Conservation (phyloP, 2,113 vertebrate genomes). For the Cavia porcellus region DNA sequence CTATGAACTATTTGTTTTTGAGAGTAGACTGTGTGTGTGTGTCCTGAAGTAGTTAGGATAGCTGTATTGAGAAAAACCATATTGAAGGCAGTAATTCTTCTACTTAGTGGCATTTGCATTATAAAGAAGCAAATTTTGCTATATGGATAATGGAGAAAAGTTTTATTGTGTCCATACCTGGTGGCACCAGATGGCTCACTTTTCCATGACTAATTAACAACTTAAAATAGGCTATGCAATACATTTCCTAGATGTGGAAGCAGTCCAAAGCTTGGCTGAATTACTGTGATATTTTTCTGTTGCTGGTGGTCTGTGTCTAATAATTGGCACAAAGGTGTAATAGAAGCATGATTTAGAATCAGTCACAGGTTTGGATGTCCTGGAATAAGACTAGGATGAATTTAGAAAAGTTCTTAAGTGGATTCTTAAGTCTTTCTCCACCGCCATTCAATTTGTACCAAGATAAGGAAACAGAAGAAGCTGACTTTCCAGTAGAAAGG, state of each 20-base stretch:
- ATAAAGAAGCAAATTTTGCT: neutral
- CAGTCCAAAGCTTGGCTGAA: conserved; percentile 63
- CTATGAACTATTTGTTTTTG: conserved; percentile 55
- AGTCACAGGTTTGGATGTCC: conserved; percentile 65
- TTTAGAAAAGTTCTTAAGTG: neutral
- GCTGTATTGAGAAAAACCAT: neutral
- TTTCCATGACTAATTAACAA: conserved; percentile 51
- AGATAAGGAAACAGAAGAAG: neutral
- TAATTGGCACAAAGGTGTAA: conserved; percentile 58
- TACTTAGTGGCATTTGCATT: neutral
- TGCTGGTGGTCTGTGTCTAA: conserved; percentile 72
- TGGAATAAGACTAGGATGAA: conserved; percentile 55
- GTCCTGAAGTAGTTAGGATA: neutral
- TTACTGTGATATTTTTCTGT: conserved; percentile 66
- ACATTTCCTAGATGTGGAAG: conserved; percentile 65
- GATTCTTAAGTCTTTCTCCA: neutral
- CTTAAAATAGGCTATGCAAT: conserved; percentile 64
- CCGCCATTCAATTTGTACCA: neutral
- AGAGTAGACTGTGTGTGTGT: neutral
- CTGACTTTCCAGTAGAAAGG: neutral
- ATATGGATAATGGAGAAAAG: neutral
- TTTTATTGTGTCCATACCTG: conserved; percentile 20
- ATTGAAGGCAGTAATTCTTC: neutral
- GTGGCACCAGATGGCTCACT: conserved; percentile 36
- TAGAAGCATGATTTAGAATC: conserved; percentile 66